Conservation (phyloP, 2,113 vertebrate genomes). For the Sisor rabdophorus region DNA sequence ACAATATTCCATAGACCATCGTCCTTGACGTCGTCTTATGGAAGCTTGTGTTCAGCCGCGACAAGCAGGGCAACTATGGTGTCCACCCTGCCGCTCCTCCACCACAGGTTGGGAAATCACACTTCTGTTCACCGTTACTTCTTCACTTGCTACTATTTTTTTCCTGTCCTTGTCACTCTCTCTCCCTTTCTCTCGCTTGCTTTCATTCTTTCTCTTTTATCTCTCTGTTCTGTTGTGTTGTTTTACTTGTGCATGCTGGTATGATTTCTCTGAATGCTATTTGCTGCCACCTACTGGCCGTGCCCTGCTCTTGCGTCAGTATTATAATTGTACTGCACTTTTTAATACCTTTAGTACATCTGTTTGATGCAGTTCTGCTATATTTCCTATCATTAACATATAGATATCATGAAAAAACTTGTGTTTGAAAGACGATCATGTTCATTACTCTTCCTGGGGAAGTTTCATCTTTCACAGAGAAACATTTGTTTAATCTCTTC, state of each 20-base stretch:
- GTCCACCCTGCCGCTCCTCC: constrained; percentile 77
- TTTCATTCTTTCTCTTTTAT: not conserved
- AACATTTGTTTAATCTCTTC: not conserved
- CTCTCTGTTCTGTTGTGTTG: constrained; percentile 31
- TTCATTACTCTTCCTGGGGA: constrained; percentile 26
- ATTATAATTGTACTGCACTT: not conserved
- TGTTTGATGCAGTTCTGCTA: constrained; percentile 30
- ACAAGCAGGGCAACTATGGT: constrained; percentile 89
- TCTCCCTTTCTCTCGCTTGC: constrained; percentile 22
- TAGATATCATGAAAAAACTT: not conserved
- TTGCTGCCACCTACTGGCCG: constrained; percentile 19
- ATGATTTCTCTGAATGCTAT: constrained; percentile 45
- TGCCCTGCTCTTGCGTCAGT: constrained; percentile 19
- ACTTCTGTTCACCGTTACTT: constrained; percentile 54
- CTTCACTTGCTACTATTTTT: not conserved
- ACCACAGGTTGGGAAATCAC: constrained; percentile 89
- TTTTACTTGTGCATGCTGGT: constrained; percentile 55
- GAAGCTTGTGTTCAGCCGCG: constrained; percentile 97
- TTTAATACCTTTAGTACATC: constrained; percentile 21
- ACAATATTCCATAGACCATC: constrained; percentile 89
- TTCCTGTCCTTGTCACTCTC: not conserved
- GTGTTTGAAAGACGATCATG: not conserved
- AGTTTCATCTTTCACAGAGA: not conserved
- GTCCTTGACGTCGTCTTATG: constrained; percentile 97
- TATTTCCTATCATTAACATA: no score